Evolutionary conservation across 2,113 vertebrate species (phyloP).

Genomic region (Mus pahari): DNA sequence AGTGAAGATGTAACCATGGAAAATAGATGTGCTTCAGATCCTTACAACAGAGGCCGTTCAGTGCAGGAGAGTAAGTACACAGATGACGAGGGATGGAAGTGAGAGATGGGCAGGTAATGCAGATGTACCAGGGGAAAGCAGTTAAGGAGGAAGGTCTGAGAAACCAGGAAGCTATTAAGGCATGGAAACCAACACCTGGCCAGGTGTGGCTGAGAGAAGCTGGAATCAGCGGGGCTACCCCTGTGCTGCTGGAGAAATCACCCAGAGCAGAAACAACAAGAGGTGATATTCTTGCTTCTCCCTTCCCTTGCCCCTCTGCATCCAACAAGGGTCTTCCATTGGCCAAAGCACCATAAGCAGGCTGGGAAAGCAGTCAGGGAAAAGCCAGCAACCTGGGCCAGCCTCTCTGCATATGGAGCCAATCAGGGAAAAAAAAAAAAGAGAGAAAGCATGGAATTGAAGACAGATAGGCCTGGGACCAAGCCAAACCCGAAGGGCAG

Average conservation of each 20-base stretch:
- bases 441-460: neutral
- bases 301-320: neutral
- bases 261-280: neutral
- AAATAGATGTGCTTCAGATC: neutral
- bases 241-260: slow-evolving; percentile 13
- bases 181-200: neutral
- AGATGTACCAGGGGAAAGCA: neutral
- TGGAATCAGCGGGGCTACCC: neutral
- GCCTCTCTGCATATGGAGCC: neutral
- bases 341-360: neutral
- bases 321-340: neutral
- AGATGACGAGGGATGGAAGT: neutral
- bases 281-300: neutral
- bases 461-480: neutral
- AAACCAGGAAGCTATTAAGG: neutral
- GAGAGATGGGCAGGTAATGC: neutral
- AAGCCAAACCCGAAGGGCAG: neutral
- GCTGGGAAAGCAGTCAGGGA: neutral
- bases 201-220: neutral
- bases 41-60: neutral
- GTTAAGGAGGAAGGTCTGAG: neutral
- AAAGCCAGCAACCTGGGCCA: neutral
- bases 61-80: neutral
- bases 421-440: neutral
- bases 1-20: neutral